phyloP scores from a whole-genome alignment of 2,888 invertebrate genomes.

The Tipula confusa region DNA sequence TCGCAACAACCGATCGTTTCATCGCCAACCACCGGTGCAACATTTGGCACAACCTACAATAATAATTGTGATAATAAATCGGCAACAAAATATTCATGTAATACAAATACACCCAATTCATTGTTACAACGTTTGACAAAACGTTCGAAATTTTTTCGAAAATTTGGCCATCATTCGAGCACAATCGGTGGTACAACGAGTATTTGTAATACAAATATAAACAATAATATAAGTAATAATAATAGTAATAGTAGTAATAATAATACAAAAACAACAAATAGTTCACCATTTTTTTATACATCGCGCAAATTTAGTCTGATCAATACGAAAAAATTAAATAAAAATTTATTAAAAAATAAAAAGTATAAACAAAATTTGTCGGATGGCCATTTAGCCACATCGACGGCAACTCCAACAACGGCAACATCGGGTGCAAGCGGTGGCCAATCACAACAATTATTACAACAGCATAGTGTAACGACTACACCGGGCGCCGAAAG shows the following conservation, averaged over 20 bases:
- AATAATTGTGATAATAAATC: slow-evolving; percentile 27
- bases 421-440: neutral
- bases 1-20: neutral
- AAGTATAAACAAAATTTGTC: slow-evolving; percentile 29
- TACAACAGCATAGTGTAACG: slow-evolving; percentile 3
- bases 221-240: slow-evolving; percentile 6
- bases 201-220: slow-evolving; percentile 4
- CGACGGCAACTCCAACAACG: neutral
- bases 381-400: slow-evolving; percentile 26
- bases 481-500: slow-evolving; percentile 36
- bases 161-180: slow-evolving; percentile 4
- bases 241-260: neutral
- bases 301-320: slow-evolving; percentile 27
- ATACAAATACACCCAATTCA: slow-evolving; percentile 30
- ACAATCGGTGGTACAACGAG: slow-evolving; percentile 14
- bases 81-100: slow-evolving; percentile 28
- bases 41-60: slow-evolving; percentile 9
- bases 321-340: slow-evolving; percentile 30
- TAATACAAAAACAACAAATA: neutral
- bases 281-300: slow-evolving; percentile 29
- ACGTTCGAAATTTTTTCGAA: slow-evolving; percentile 26
- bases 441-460: neutral
- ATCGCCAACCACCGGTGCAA: neutral
- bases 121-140: slow-evolving; percentile 28
- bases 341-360: slow-evolving; percentile 6